These are phyloP conservation scores for Tiliacea aurago DNA, from an alignment of 2,888 invertebrate genomes.

Conservation along the genomic window DNA sequence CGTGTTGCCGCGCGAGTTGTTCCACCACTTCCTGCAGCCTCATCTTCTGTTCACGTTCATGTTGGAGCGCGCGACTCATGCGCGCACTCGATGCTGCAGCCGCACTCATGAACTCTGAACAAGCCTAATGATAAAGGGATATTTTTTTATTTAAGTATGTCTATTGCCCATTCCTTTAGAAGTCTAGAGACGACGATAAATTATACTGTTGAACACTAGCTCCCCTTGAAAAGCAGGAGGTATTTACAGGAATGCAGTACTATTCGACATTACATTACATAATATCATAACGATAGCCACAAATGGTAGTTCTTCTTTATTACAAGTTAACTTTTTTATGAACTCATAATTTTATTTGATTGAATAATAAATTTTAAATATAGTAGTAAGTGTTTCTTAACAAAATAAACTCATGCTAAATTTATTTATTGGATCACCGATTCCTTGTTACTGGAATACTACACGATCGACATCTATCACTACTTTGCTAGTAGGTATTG, in stretches of 20 bases:
- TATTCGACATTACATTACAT: too few relatives aligned
- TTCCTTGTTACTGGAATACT: too few relatives aligned
- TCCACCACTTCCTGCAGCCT: slow-evolving; percentile 99
- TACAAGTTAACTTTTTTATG: too few relatives aligned
- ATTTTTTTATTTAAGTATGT: background rate
- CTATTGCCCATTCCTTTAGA: background rate
- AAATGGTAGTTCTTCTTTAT: too few relatives aligned
- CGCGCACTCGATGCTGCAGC: slow-evolving; percentile 97
- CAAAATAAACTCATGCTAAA: too few relatives aligned
- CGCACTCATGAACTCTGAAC: slow-evolving; percentile 97
- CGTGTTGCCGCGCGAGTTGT: slow-evolving; percentile 99
- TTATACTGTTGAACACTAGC: background rate
- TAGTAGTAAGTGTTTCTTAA: too few relatives aligned
- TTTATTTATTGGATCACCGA: too few relatives aligned
- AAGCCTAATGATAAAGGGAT: slow-evolving; percentile 91
- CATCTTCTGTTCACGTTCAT: slow-evolving; percentile 98
- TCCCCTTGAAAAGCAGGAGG: background rate
- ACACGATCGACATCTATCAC: background rate
- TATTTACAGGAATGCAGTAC: background rate
- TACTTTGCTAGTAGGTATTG: background rate
- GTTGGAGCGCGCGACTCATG: slow-evolving; percentile 97
- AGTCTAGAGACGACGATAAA: background rate
- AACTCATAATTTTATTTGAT: too few relatives aligned
- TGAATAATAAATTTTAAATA: too few relatives aligned
- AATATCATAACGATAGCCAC: too few relatives aligned